phyloP scores from a whole-genome alignment of 2,888 invertebrate species.

The Dioctria rufipes region DNA sequence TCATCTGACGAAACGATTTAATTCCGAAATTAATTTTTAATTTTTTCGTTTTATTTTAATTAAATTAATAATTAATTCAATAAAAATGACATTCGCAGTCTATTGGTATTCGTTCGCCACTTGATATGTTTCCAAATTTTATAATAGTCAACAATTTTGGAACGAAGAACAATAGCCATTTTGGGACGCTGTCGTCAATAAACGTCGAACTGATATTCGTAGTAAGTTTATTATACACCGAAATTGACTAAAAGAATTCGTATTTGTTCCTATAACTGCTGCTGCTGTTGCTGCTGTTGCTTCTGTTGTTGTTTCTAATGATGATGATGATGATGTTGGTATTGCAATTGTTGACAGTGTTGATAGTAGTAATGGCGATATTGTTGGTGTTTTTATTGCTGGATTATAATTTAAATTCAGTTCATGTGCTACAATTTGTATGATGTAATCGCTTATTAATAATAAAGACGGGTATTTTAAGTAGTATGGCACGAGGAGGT shows the following conservation, averaged over 20 bases:
- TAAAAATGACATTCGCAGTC: conserved; percentile 32
- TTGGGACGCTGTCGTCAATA: conserved; percentile 50
- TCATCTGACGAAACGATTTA: not conserved
- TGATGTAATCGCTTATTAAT: conserved; percentile 23
- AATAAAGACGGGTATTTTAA: not conserved
- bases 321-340: not conserved
- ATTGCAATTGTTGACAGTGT: not conserved
- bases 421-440: conserved; percentile 8
- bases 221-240: conserved; percentile 7
- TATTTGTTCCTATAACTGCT: not conserved
- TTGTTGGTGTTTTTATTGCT: not conserved
- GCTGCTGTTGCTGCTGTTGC: not conserved
- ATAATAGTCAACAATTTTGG: conserved; percentile 68
- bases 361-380: not conserved
- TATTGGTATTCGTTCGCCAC: conserved; percentile 74
- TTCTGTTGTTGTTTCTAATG: conserved; percentile 2
- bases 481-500: conserved; percentile 18
- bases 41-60: not conserved
- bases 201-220: conserved; percentile 3
- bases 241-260: conserved; percentile 7
- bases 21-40: conserved; percentile 22
- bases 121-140: conserved; percentile 87
- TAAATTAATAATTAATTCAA: conserved; percentile 39
- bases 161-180: conserved; percentile 57
- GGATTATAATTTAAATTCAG: conserved; percentile 14